Conservation (phyloP, 1,140 invertebrate genomes). For the Sarcophaga bullata region DNA sequence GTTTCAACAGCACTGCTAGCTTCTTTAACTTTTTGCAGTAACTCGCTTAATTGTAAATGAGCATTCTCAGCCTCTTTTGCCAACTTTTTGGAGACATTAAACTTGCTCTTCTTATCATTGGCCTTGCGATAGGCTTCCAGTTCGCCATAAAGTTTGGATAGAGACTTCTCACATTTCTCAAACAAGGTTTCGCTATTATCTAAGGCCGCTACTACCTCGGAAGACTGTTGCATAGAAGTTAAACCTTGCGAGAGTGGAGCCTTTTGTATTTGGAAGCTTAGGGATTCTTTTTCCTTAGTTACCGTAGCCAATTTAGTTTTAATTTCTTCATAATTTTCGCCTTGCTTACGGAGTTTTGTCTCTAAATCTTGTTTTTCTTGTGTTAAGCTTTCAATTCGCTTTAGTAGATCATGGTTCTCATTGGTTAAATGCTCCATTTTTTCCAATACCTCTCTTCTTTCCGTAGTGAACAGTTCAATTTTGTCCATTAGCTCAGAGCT, state of each 20-base stretch:
- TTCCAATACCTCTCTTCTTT: slow-evolving; percentile 75
- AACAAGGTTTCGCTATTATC: slow-evolving; percentile 52
- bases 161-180: slow-evolving; percentile 59
- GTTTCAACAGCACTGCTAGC: slow-evolving; percentile 65
- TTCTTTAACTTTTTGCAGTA: slow-evolving; percentile 66
- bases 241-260: slow-evolving; percentile 55
- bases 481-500: slow-evolving; percentile 73
- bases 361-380: slow-evolving; percentile 70
- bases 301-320: slow-evolving; percentile 49
- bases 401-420: slow-evolving; percentile 70
- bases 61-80: slow-evolving; percentile 63
- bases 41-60: slow-evolving; percentile 55
- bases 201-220: slow-evolving; percentile 57
- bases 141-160: slow-evolving; percentile 57
- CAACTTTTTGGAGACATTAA: slow-evolving; percentile 62
- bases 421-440: slow-evolving; percentile 73
- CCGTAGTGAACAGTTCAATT: slow-evolving; percentile 73
- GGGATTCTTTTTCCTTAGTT: slow-evolving; percentile 50
- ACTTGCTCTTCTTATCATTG: slow-evolving; percentile 60
- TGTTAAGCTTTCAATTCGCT: slow-evolving; percentile 69
- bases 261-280: slow-evolving; percentile 50
- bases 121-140: slow-evolving; percentile 60
- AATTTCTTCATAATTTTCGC: slow-evolving; percentile 48
- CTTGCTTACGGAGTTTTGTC: background rate
- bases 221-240: slow-evolving; percentile 59